Evolutionary conservation across 2,797 vertebrate genomes (phyloP), one percentile per base, ranked within the genome.

Genomic region (Acipenser oxyrinchus): DNA sequence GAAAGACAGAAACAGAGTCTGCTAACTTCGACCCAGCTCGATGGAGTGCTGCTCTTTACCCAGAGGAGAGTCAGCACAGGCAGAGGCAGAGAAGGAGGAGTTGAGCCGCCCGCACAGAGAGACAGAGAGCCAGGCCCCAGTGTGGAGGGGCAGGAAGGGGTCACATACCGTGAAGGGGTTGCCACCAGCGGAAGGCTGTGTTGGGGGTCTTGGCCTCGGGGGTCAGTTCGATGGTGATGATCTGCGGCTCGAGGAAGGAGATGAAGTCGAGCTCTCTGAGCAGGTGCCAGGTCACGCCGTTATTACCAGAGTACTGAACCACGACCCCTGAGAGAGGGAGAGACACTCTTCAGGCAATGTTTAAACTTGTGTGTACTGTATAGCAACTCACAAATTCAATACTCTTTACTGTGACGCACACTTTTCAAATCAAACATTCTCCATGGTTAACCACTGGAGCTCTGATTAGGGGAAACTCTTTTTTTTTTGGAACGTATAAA

Each of bases 121-220:
- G 51, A 52, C 6, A n/a, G 55, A 13, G 55, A 58, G 55, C 13
- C 6, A 11, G 55, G 7, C 37, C 55, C 12, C 11, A n/a, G 55
- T 58, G 55, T n/a, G 55, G 55, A 11, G 10, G 80, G 8, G 12
- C 51, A 53, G 8, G 51, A 12, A 53, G 51, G 8, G 12, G 2
- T 53, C 12, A 9, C 8, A 76, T 64, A 96, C 97, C 97, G 2
- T 96, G 95, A 10, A 95, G 94, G 0, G 97, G 95, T 76, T 99
- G 97, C 96, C 96, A 99, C 97, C 97, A 99, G 18, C 96, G 90
- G 74, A 99, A 98, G 8, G 94, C 91, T 0, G 96, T 99, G 71
- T 94, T 89, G 0, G 93, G 68, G 0, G 90, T 94, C 86, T 99
- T 99, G 37, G 96, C 96, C 9, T 92, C 82, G 48, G 89, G 84